Evolutionary conservation across 2,797 vertebrate genomes (phyloP).

Genomic region (Pampus argenteus): DNA sequence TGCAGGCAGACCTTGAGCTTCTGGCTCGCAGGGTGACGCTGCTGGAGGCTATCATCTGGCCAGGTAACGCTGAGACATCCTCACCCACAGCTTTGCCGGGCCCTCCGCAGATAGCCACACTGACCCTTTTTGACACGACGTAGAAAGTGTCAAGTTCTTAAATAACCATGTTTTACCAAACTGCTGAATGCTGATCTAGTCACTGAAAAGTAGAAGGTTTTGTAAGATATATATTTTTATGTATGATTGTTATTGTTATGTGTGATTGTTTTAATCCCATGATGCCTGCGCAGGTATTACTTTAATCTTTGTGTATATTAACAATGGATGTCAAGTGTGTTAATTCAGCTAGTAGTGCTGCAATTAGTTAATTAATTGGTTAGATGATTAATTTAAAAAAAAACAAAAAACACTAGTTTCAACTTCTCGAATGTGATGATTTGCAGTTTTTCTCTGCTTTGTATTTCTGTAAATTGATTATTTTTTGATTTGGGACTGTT

Average conservation of each 20-base stretch:
- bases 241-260: conserved; percentile 37
- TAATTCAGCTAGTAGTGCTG: conserved; percentile 15
- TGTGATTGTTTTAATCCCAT: conserved; percentile 11
- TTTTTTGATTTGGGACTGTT: conserved; percentile 1
- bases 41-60: conserved; percentile 99
- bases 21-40: conserved; percentile 99
- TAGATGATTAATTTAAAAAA: neutral
- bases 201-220: conserved; percentile 27
- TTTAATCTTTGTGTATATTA: conserved; percentile 9
- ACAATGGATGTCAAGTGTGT: conserved; percentile 15
- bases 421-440: neutral
- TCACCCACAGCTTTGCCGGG: conserved; percentile 64
- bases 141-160: conserved; percentile 35
- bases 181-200: conserved; percentile 45
- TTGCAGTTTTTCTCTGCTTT: conserved; percentile 4
- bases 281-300: conserved; percentile 7
- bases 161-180: conserved; percentile 35
- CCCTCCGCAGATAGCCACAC: conserved; percentile 29
- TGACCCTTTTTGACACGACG: conserved; percentile 38
- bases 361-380: neutral
- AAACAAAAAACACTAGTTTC: neutral
- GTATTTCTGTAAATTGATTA: neutral
- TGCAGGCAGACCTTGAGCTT: conserved; percentile 98
- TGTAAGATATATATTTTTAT: conserved; percentile 38
- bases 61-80: conserved; percentile 91